Evolutionary conservation across 1,140 invertebrate species (phyloP).

Genomic region (Phortica variegata): DNA sequence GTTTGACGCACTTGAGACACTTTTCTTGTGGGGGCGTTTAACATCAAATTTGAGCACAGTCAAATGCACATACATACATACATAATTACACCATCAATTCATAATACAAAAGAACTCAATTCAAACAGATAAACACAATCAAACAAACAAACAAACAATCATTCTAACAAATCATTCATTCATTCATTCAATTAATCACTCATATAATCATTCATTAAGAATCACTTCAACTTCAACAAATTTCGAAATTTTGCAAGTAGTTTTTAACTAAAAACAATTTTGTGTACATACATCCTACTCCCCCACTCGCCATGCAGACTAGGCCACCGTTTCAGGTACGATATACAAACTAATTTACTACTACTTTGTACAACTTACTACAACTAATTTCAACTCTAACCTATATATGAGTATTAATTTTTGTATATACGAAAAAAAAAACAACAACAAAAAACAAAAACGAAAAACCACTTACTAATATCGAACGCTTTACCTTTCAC

Average conservation of each 20-base stretch:
- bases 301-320: constrained; percentile 55
- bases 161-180: constrained; percentile 18
- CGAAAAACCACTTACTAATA: too few species aligned
- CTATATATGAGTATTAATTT: neutral
- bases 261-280: constrained; percentile 54
- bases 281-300: constrained; percentile 51
- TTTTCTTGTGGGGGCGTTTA: too few species aligned
- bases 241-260: constrained; percentile 51
- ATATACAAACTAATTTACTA: constrained; percentile 51
- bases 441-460: too few species aligned
- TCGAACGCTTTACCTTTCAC: too few species aligned
- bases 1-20: too few species aligned
- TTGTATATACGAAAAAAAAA: too few species aligned
- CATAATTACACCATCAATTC: too few species aligned
- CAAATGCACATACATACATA: constrained; percentile 18
- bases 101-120: too few species aligned
- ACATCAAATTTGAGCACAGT: too few species aligned
- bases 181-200: constrained; percentile 18
- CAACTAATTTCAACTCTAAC: neutral
- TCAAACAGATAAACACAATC: too few species aligned
- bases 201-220: constrained; percentile 17
- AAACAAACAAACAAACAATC: neutral
- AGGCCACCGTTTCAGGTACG: constrained; percentile 57
- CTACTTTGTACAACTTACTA: neutral
- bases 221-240: constrained; percentile 13